Evolutionary conservation across 1,140 invertebrate species (phyloP).

Genomic region (Dendrolimus kikuchii): DNA sequence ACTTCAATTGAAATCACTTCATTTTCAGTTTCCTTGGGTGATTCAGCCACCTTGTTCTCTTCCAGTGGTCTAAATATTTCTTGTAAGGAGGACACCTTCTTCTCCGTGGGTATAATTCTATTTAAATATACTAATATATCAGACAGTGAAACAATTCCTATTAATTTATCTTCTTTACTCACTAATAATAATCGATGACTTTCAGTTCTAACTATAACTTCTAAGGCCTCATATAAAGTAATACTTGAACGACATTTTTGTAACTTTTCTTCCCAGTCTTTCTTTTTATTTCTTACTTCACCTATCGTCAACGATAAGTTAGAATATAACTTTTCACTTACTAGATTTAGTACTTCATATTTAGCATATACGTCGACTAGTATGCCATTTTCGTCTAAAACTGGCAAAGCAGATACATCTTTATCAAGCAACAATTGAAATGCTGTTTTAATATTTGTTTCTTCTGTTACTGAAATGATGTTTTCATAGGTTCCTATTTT

Average conservation of each 20-base stretch:
- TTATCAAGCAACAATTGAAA: slow-evolving; percentile 60
- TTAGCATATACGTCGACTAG: slow-evolving; percentile 62
- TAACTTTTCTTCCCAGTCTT: slow-evolving; percentile 70
- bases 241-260: slow-evolving; percentile 68
- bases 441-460: slow-evolving; percentile 51
- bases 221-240: slow-evolving; percentile 70
- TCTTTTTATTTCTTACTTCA: slow-evolving; percentile 64
- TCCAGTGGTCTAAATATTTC: slow-evolving; percentile 62
- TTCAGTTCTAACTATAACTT: slow-evolving; percentile 70
- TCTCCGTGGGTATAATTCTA: slow-evolving; percentile 62
- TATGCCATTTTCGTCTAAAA: slow-evolving; percentile 54
- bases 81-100: slow-evolving; percentile 61
- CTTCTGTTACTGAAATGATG: slow-evolving; percentile 53
- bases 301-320: slow-evolving; percentile 60
- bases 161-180: slow-evolving; percentile 61
- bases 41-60: slow-evolving; percentile 60
- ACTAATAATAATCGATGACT: slow-evolving; percentile 69
- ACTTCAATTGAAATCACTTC: slow-evolving; percentile 59
- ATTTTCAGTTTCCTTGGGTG: slow-evolving; percentile 53
- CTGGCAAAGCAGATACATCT: slow-evolving; percentile 60
- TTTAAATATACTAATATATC: slow-evolving; percentile 68
- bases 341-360: slow-evolving; percentile 66
- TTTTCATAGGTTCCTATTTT: slow-evolving; percentile 62
- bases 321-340: slow-evolving; percentile 63
- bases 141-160: slow-evolving; percentile 61